Conservation (phyloP, 2,797 vertebrate genomes). For the Trichosurus vulpecula region DNA sequence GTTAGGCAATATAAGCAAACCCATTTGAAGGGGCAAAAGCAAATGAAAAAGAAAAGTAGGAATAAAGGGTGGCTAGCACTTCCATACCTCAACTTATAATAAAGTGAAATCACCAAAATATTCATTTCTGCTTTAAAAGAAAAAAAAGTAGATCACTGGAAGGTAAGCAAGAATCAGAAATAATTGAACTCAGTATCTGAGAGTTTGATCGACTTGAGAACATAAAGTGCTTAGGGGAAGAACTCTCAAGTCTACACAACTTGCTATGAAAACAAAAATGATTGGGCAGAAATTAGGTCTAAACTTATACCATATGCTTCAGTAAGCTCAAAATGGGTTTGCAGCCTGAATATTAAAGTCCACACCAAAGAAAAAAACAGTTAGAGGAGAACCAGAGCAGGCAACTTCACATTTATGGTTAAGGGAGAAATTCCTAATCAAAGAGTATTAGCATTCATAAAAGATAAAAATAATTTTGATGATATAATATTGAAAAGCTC, state of each 20-base stretch:
- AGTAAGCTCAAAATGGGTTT: not conserved
- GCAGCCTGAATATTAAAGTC: not conserved
- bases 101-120: not conserved
- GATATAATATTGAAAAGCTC: not conserved
- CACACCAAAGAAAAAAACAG: not conserved
- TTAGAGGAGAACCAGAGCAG: not conserved
- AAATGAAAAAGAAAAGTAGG: not conserved
- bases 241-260: not conserved
- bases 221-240: not conserved
- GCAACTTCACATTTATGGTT: not conserved
- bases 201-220: not conserved
- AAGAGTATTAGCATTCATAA: not conserved
- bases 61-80: not conserved
- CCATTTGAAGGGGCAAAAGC: not conserved
- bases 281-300: not conserved
- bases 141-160: not conserved
- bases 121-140: not conserved
- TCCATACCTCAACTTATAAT: not conserved
- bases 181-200: not conserved
- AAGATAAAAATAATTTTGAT: not conserved
- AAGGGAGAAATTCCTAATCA: not conserved
- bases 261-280: not conserved
- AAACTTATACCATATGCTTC: not conserved
- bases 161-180: not conserved
- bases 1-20: not conserved